Percentiles rank a stretch among this genome's conserved stretches.
phyloP scores from a whole-genome alignment of 2,797 vertebrate genomes.

The Psittacula derbiana region DNA sequence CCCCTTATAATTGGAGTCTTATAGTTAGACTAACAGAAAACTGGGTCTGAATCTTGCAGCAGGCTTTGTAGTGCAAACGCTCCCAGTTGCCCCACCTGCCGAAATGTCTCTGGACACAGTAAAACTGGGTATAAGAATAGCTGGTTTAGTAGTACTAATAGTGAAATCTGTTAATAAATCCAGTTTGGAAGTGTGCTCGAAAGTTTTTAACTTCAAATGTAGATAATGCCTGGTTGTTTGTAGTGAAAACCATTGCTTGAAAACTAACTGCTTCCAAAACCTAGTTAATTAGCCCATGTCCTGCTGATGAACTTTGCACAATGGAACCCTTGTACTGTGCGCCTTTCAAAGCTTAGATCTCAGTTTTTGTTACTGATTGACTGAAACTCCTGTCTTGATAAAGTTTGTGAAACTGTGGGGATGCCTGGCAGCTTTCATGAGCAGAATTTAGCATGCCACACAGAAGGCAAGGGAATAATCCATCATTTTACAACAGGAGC shows the following conservation, averaged over 20 bases:
- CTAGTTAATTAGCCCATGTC: constrained; percentile 63
- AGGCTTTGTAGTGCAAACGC: neutral
- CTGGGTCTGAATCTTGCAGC: neutral
- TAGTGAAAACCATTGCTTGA: neutral
- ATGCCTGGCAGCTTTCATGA: neutral
- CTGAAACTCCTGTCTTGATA: neutral
- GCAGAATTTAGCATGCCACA: neutral
- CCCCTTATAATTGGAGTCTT: neutral
- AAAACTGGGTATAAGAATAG: neutral
- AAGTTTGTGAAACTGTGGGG: neutral
- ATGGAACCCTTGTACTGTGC: constrained; percentile 1
- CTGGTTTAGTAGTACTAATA: neutral
- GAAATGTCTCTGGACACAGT: neutral
- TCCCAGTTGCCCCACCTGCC: neutral
- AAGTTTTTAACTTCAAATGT: neutral
- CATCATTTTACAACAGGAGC: neutral
- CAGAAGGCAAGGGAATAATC: neutral
- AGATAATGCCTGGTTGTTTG: neutral
- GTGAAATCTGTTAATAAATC: neutral
- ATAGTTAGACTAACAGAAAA: neutral
- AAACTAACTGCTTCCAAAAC: constrained; percentile 52
- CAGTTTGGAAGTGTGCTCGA: fast-evolving
- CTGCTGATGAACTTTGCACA: constrained; percentile 58
- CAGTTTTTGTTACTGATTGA: neutral
- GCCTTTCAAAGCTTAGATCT: neutral